Evolutionary conservation across 2,888 invertebrate species (phyloP), one percentile per base, ranked within the genome.

Genomic region (Cantharis rustica): DNA sequence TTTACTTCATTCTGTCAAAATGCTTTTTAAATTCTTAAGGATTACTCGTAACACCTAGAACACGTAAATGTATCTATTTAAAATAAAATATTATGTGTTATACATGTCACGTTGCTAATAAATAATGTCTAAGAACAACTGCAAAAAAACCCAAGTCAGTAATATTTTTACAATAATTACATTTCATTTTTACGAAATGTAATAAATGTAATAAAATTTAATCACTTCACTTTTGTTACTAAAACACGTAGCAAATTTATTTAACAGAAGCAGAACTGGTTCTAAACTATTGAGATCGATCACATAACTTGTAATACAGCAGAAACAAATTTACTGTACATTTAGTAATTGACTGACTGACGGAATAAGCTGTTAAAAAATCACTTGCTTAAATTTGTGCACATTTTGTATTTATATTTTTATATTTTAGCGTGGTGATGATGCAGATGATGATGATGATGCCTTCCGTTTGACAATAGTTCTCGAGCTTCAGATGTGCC

Each of bases 401-500:
- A 62, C 71, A 71, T n/a, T n/a, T 31, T 16, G 13, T 23, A 23
- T 23, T 23, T 23, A 9, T 23, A 23, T 23, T 69, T 26, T 63
- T 63, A 71, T 23, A 62, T 68, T 31, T 27, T 61, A 71, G 75
- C n/a, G 75, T 61, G 62, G 66, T 75, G 15, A 71, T 66, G 23
- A 70, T 79, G 84, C 13, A 47, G 68, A 68, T 92, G 90, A 68
- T 79, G 71, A 13, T 88, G 84, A 17, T 68, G 69, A 70, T 92
- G 90, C 69, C 91, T 89, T 3, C 91, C 91, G 83, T 92, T 92
- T 5, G 90, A 87, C 16, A 93, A 87, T 73, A 93, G 87, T 86
- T 93, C 93, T 79, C 91, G 89, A 11, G 93, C 93, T 86, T 93
- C 93, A 66, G 92, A 91, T 0, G 93, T 92, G 13, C 92, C 92